A percentile compares a stretch with the other conserved stretches of the same genome.
Conservation (phyloP, 2,113 vertebrate species). For the Coturnix japonica region DNA sequence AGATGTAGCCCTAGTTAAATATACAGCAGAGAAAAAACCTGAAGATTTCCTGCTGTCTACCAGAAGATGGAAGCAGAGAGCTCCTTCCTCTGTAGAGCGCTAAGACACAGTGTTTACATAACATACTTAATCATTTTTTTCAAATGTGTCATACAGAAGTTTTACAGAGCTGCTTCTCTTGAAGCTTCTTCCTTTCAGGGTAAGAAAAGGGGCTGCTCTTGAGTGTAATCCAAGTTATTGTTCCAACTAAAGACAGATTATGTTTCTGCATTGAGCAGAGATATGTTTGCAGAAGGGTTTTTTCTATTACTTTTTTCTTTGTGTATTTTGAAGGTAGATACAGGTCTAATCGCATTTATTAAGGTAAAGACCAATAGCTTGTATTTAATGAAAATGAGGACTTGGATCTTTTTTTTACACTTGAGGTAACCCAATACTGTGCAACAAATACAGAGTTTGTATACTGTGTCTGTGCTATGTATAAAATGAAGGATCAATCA, state of each 20-base stretch:
- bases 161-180: slow-evolving; percentile 17
- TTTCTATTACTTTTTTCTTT: no score
- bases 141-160: slow-evolving; percentile 50
- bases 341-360: background rate
- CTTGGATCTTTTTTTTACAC: background rate
- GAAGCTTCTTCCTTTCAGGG: slow-evolving; percentile 64
- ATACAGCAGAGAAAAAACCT: background rate
- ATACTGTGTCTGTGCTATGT: background rate
- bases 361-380: background rate
- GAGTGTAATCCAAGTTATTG: slow-evolving; percentile 42
- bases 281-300: background rate
- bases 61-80: slow-evolving; percentile 55
- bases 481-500: background rate
- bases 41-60: background rate
- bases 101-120: slow-evolving; percentile 10
- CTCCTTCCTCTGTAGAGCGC: background rate
- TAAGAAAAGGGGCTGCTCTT: slow-evolving; percentile 36
- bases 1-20: background rate
- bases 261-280: background rate
- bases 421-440: background rate
- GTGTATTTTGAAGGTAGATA: background rate
- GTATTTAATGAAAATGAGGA: background rate
- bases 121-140: slow-evolving; percentile 1
- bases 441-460: background rate
- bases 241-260: background rate